Base-by-base conservation (phyloP, 2,797 vertebrate genomes). In the Ispidina lecontei region DNA sequence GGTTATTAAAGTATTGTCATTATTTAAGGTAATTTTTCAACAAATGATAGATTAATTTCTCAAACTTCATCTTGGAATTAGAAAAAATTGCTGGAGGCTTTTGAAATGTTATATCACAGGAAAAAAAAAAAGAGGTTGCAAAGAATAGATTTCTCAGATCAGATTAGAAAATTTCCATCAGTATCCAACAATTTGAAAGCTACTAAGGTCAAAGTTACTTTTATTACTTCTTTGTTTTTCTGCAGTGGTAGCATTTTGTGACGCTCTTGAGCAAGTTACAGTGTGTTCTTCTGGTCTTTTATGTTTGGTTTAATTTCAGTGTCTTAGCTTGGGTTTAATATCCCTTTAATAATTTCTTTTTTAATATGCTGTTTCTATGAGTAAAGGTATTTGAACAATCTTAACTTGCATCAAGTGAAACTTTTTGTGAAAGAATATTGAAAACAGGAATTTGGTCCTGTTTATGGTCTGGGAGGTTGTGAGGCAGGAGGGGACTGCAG, bases 161-260 rank as follows among this genome's bases (percentile, higher is more conserved):
- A 81, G 31, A 44, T 87, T 91, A 88, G 59, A 89, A 92, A 86
- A 78, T 91, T 94, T 94, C 76, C 49, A 81, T 76, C 56, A 33
- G 55, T 60, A 44, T 33, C 31, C 41, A 70, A 70, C n/a, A 63
- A 22, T 75, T 82, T 49, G 55, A 93, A 94, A 94, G 49, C 58
- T 59, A 12, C 73, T 60, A 65, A 76, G 47, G 59, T 90, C 2
- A 0, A 83, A 84, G 70, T 67, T 80, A 75, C 63, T 84, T 83
- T 84, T 94, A 91, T 92, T 89, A 72, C 59, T 88, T 69, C 21
- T 70, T n/a, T 83, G 52, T 3, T 84, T 87, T 95, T 91, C 74
- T 96, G 67, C 82, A 80, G 37, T 78, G 67, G 44, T 92, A 89
- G 70, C 79, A 54, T 88, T 91, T 94, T 93, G 71, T 70, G 72